phyloP scores from a whole-genome alignment of 2,113 vertebrate genomes.

The Semnornis frantzii region DNA sequence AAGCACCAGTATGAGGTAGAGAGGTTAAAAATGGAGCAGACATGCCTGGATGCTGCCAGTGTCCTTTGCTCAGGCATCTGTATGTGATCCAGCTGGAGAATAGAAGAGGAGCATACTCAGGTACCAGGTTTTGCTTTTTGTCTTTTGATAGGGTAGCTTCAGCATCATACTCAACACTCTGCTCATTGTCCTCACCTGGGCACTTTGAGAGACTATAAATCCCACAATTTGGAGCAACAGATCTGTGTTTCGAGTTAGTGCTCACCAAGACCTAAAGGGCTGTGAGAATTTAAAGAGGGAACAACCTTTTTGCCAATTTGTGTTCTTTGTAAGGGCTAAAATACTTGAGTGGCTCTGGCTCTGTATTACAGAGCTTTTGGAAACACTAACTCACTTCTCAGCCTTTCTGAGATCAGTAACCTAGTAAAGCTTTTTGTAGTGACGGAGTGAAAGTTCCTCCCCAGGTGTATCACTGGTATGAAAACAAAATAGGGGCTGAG shows the following conservation, averaged over 20 bases:
- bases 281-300: not conserved
- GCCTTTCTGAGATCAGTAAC: not conserved
- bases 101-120: not conserved
- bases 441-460: not conserved
- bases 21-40: not conserved
- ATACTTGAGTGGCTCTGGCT: not conserved
- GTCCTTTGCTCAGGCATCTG: not conserved
- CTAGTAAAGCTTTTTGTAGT: not conserved
- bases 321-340: not conserved
- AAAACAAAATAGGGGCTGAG: not conserved
- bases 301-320: not conserved
- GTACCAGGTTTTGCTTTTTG: not conserved
- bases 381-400: not conserved
- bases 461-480: not conserved
- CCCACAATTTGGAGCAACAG: not conserved
- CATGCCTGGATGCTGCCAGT: not conserved
- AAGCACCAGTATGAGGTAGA: not conserved
- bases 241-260: not conserved
- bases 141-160: not conserved
- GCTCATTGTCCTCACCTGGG: not conserved
- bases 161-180: not conserved
- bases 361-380: not conserved
- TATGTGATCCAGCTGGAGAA: not conserved
- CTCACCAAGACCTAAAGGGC: not conserved
- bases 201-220: not conserved